Evolutionary conservation across 2,888 invertebrate genomes (phyloP), one percentile per base, ranked within the genome.

Genomic region (Melangyna quadrimaculata): DNA sequence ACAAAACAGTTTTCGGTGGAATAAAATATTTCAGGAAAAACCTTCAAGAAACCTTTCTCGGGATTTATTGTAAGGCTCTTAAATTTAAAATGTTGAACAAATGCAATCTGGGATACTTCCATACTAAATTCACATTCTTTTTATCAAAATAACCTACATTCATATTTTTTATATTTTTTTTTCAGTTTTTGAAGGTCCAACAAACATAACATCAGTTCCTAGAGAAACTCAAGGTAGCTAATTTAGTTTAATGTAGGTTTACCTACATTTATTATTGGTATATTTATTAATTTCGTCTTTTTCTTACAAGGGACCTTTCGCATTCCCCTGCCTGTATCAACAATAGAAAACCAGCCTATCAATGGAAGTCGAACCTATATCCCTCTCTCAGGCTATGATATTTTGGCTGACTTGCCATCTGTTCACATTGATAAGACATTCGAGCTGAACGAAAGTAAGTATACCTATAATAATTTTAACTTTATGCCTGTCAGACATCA

Each of bases 391-490:
- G 96, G 96, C 14, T 93, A 95, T 82, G 95, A 96, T 90, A 95
- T 96, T 90, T 93, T 96, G 53, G 93, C 94, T 65, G 95, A 95
- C 27, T 94, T 95, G 61, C 94, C 95, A 74, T 95, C 94, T 59
- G 92, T 96, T 5, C 94, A 95, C 87, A 95, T 96, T 75, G 96
- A 97, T 89, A 97, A 97, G 92, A 96, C 96, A 51, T 95, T 96
- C 53, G 97, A 97, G 90, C 91, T 97, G 10, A 94, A 94, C 89
- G 95, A 96, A 91, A 91, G 96, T 96, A 92, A 92, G 94, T 89
- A 55, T 10, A 19, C 32, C 7, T 57, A 17, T n/a, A n/a, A n/a
- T n/a, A n/a, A n/a, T n/a, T n/a, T n/a, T n/a, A n/a, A n/a, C n/a
- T n/a, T n/a, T n/a, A n/a, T n/a, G n/a, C n/a, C n/a, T n/a, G n/a